A percentile compares a stretch with the other conserved stretches of the same genome.
Evolutionary conservation across 2,888 invertebrate species (phyloP).

Genomic region (Zygaena filipendulae): DNA sequence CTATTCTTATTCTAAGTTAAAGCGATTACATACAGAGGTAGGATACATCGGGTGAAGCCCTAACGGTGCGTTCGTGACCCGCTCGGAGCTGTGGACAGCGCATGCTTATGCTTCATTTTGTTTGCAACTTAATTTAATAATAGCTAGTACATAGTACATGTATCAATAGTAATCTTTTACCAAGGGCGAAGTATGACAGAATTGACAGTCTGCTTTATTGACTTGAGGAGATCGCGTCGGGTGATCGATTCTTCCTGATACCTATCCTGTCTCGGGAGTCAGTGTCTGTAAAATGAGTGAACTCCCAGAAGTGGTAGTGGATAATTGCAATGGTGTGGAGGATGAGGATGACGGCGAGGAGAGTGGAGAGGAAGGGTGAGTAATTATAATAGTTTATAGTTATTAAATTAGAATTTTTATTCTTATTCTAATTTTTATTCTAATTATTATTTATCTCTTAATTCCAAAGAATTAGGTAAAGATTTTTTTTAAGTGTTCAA

Average conservation of each 20-base stretch:
- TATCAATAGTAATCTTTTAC: conserved; percentile 60
- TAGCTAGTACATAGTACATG: conserved; percentile 62
- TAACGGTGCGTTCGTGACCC: conserved; percentile 61
- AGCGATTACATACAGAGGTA: conserved; percentile 61
- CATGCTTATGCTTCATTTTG: conserved; percentile 51
- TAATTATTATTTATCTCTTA: too few species aligned
- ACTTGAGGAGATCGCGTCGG: conserved; percentile 36
- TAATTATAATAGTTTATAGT: too few species aligned
- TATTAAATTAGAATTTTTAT: too few species aligned
- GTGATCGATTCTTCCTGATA: conserved; percentile 28
- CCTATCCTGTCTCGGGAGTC: conserved; percentile 23
- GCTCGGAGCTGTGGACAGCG: conserved; percentile 47
- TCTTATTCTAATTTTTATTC: too few species aligned
- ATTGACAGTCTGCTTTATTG: conserved; percentile 46
- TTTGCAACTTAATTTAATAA: conserved; percentile 56
- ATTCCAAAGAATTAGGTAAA: too few species aligned
- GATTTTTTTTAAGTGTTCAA: too few species aligned
- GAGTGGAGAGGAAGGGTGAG: conserved; percentile 49
- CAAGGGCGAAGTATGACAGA: conserved; percentile 59
- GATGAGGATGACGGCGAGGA: conserved; percentile 27
- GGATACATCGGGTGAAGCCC: too few species aligned
- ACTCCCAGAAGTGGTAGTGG: conserved; percentile 45
- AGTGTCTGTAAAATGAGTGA: conserved; percentile 42
- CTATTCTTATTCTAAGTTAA: conserved; percentile 43
- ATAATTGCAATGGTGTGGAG: conserved; percentile 51